phyloP scores from a whole-genome alignment of 2,888 invertebrate species.

The Lochmaea crataegi region DNA sequence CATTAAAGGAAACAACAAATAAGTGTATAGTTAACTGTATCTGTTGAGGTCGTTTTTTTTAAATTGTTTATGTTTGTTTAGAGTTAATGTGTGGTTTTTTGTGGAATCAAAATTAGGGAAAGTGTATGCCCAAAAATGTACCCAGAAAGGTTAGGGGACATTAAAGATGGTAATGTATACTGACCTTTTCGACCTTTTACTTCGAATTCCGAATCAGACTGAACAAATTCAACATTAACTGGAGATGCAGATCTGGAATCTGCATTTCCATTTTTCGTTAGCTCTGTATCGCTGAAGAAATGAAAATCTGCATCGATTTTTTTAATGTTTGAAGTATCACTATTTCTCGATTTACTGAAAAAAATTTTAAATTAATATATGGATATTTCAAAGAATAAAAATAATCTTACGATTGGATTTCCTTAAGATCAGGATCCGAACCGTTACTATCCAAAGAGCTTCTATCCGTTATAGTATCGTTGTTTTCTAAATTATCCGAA shows the following conservation, averaged over 20 bases:
- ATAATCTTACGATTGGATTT: constrained; percentile 58
- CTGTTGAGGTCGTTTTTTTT: too few species aligned
- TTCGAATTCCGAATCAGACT: constrained; percentile 96
- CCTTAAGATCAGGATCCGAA: constrained; percentile 63
- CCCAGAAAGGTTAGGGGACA: too few species aligned
- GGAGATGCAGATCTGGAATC: constrained; percentile 80
- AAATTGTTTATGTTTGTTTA: too few species aligned
- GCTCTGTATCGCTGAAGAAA: constrained; percentile 94
- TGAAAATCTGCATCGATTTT: constrained; percentile 77
- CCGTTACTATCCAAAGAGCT: constrained; percentile 63
- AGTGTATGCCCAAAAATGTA: too few species aligned
- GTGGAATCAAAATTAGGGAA: too few species aligned
- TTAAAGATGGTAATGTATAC: not conserved
- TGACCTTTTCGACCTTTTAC: constrained; percentile 68
- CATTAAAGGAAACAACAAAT: too few species aligned
- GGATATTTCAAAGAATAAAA: not conserved
- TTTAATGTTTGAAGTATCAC: constrained; percentile 51
- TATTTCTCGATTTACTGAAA: constrained; percentile 37
- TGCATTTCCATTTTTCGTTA: constrained; percentile 74
- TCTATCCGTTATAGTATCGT: constrained; percentile 61
- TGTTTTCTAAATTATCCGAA: constrained; percentile 61
- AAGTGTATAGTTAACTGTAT: too few species aligned
- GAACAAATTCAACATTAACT: constrained; percentile 69
- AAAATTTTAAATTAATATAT: constrained; percentile 7
- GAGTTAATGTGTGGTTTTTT: too few species aligned